Percentiles rank a stretch among this genome's conserved stretches.
Evolutionary conservation across 2,888 invertebrate species (phyloP).

Genomic region (Aricia artaxerxes): DNA sequence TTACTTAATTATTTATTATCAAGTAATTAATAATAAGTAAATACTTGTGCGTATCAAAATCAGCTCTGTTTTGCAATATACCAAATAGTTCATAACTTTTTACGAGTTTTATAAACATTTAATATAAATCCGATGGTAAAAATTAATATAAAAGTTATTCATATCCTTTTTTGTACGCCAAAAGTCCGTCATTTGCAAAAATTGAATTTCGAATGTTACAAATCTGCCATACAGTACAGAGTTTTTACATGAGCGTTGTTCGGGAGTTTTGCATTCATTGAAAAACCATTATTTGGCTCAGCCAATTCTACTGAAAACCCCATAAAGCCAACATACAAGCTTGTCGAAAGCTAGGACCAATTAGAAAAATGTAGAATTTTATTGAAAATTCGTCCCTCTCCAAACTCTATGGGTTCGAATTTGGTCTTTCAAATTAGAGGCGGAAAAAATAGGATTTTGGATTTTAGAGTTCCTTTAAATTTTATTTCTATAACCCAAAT

Average conservation of each 20-base stretch:
- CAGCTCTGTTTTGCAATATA: too few relatives aligned
- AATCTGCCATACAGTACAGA: conserved; percentile 3
- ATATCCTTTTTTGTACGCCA: neutral
- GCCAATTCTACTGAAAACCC: conserved; percentile 14
- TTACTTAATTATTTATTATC: too few relatives aligned
- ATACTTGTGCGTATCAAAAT: too few relatives aligned
- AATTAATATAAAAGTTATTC: neutral
- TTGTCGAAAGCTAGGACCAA: conserved; percentile 27
- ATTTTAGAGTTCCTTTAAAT: neutral
- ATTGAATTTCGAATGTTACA: conserved; percentile 23
- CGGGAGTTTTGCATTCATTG: conserved; percentile 6
- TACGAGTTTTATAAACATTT: neutral
- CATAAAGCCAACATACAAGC: conserved; percentile 5
- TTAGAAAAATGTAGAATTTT: conserved; percentile 28
- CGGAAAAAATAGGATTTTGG: neutral
- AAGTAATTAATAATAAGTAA: too few relatives aligned
- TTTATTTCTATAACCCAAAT: neutral
- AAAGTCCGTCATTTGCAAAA: conserved; percentile 11
- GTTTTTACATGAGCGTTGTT: conserved; percentile 18
- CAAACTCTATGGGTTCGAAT: neutral
- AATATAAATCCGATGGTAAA: neutral
- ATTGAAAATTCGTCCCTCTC: conserved; percentile 19
- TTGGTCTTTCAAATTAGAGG: conserved; percentile 2
- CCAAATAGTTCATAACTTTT: too few relatives aligned
- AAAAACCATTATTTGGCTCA: conserved; percentile 16